Evolutionary conservation across 2,797 vertebrate species (phyloP).

Genomic region (Pseudopleuronectes americanus): DNA sequence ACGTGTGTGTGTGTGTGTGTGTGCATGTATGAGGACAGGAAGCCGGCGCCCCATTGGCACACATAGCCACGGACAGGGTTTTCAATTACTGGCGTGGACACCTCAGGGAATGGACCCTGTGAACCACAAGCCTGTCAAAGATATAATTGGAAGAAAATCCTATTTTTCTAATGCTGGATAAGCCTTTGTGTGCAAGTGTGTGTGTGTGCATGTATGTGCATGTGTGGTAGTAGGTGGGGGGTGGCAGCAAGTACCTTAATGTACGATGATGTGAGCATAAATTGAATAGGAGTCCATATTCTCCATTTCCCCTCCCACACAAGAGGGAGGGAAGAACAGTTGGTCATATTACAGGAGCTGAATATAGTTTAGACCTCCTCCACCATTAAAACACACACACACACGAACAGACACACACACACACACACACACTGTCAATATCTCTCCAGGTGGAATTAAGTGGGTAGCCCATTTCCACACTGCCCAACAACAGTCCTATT

Average conservation of each 20-base stretch:
- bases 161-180: conserved; percentile 36
- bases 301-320: conserved; percentile 69
- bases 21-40: conserved; percentile 29
- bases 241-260: conserved; percentile 51
- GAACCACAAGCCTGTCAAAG: conserved; percentile 46
- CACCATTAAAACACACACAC: conserved; percentile 35
- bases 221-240: conserved; percentile 11
- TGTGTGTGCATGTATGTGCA: conserved; percentile 15
- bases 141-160: conserved; percentile 64
- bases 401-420: conserved; percentile 28
- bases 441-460: conserved; percentile 74
- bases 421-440: conserved; percentile 54
- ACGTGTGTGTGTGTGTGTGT: conserved; percentile 29
- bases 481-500: conserved; percentile 52
- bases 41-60: conserved; percentile 45
- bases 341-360: conserved; percentile 64
- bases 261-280: conserved; percentile 39
- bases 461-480: conserved; percentile 66
- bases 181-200: conserved; percentile 21
- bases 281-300: conserved; percentile 62
- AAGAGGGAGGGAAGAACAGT: conserved; percentile 45
- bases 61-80: conserved; percentile 52
- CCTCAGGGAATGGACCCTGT: conserved; percentile 40
- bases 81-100: conserved; percentile 72
- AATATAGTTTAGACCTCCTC: conserved; percentile 68